A percentile compares a stretch with the other conserved stretches of the same genome.
phyloP scores from a whole-genome alignment of 1,140 invertebrate genomes.

The Drosophila watanabei region DNA sequence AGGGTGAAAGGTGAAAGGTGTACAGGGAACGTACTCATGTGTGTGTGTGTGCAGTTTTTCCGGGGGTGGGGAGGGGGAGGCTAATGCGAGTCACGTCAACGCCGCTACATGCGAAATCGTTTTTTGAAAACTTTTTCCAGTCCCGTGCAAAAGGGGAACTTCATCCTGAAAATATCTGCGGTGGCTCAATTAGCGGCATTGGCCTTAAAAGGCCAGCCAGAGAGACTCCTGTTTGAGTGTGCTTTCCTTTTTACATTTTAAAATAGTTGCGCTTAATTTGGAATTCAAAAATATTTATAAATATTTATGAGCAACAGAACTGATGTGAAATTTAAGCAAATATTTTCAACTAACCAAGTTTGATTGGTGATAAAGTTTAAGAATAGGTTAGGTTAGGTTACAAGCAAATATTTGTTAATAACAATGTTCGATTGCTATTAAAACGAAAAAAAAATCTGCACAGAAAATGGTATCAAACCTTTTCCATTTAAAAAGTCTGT shows the following conservation, averaged over 20 bases:
- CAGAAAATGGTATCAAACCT: not conserved
- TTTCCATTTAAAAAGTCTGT: not conserved
- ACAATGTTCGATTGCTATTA: not conserved
- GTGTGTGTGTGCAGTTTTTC: conserved; percentile 17
- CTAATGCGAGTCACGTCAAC: conserved; percentile 83
- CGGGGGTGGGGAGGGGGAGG: conserved; percentile 2
- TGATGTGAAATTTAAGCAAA: not conserved
- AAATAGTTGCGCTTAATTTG: not conserved
- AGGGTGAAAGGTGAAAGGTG: conserved; percentile 15
- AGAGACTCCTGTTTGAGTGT: not conserved
- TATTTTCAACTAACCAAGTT: not conserved
- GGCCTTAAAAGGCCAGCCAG: conserved; percentile 47
- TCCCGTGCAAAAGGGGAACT: conserved; percentile 29
- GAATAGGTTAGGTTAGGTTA: too few relatives aligned
- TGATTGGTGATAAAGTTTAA: not conserved
- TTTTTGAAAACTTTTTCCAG: conserved; percentile 61
- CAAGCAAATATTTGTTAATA: not conserved
- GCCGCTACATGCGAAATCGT: conserved; percentile 76
- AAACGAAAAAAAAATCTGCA: not conserved
- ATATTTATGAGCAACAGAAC: not conserved
- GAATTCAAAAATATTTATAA: not conserved
- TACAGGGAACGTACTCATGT: conserved; percentile 16
- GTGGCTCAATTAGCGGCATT: conserved; percentile 75
- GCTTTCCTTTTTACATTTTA: not conserved
- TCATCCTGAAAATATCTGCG: conserved; percentile 35